Evolutionary conservation across 2,888 invertebrate genomes (phyloP).

Genomic region (Hypomecis atomaria): DNA sequence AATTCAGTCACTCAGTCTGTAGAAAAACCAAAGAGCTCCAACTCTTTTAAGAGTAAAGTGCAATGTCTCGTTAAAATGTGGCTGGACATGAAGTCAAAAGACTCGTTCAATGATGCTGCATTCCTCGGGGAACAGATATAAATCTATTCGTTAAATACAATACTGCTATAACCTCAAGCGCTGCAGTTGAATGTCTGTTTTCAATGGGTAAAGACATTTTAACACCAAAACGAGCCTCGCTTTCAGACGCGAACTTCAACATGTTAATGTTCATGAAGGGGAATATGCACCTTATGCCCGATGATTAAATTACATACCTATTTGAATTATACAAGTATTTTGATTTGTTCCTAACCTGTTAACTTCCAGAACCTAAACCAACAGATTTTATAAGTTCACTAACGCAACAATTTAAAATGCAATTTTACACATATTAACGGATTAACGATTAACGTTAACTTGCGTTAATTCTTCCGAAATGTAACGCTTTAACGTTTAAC

Average conservation of each 20-base stretch:
- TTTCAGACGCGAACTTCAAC: constrained; percentile 50
- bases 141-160: constrained; percentile 34
- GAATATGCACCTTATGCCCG: too few species aligned
- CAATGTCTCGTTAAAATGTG: constrained; percentile 50
- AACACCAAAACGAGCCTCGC: constrained; percentile 27
- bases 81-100: constrained; percentile 49
- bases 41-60: constrained; percentile 39
- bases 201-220: constrained; percentile 40
- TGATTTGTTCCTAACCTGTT: too few species aligned
- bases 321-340: too few species aligned
- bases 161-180: constrained; percentile 37
- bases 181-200: constrained; percentile 41
- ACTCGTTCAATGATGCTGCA: constrained; percentile 48
- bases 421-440: constrained; percentile 8
- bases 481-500: constrained; percentile 32
- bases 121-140: constrained; percentile 43
- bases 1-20: constrained; percentile 42
- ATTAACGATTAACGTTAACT: not conserved
- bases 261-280: constrained; percentile 45
- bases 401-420: not conserved
- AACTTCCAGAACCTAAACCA: too few species aligned
- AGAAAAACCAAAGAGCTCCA: constrained; percentile 43
- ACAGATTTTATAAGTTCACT: too few species aligned
- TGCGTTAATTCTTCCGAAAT: constrained; percentile 6
- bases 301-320: too few species aligned